These are phyloP conservation scores for Sparidentex hasta DNA, from an alignment of 2,797 vertebrate genomes.

Conservation along the genomic window DNA sequence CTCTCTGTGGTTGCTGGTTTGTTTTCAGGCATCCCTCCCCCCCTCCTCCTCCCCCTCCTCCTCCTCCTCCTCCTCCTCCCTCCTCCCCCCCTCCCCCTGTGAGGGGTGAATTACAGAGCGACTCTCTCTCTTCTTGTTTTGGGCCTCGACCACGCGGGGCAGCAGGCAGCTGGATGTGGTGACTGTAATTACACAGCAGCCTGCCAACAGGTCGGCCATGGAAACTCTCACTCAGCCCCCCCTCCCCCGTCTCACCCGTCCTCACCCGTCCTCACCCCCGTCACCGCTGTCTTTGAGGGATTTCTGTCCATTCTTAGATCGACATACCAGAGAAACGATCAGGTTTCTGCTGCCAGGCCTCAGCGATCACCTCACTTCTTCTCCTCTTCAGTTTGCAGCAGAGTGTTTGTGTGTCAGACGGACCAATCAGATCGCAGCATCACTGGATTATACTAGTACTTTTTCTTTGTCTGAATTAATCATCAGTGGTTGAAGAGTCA, in stretches of 20 bases:
- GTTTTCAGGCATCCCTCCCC: conserved; percentile 43
- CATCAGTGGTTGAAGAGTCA: no score
- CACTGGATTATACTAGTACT: no score
- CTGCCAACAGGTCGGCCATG: conserved; percentile 86
- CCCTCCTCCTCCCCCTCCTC: no score
- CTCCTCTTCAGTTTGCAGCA: no score
- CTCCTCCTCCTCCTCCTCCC: neutral
- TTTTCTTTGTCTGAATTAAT: no score
- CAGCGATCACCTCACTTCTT: neutral
- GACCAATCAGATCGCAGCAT: no score
- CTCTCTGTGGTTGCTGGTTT: conserved; percentile 9
- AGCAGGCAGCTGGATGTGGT: conserved; percentile 44
- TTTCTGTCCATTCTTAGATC: conserved; percentile 61
- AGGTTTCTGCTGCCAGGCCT: neutral
- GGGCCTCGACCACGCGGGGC: conserved; percentile 40
- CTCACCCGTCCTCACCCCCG: neutral
- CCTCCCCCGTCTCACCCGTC: neutral
- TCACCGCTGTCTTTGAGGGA: conserved; percentile 45
- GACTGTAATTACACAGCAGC: conserved; percentile 55
- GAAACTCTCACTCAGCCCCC: conserved; percentile 83
- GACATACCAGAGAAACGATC: conserved; percentile 49
- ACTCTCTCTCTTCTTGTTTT: conserved; percentile 48
- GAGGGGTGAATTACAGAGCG: conserved; percentile 55
- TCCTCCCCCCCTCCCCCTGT: conserved; percentile 4
- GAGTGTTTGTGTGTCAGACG: no score